Evolutionary conservation across 2,888 invertebrate species (phyloP), one percentile per base, ranked within the genome.

Genomic region (Gasteruption jaculator): DNA sequence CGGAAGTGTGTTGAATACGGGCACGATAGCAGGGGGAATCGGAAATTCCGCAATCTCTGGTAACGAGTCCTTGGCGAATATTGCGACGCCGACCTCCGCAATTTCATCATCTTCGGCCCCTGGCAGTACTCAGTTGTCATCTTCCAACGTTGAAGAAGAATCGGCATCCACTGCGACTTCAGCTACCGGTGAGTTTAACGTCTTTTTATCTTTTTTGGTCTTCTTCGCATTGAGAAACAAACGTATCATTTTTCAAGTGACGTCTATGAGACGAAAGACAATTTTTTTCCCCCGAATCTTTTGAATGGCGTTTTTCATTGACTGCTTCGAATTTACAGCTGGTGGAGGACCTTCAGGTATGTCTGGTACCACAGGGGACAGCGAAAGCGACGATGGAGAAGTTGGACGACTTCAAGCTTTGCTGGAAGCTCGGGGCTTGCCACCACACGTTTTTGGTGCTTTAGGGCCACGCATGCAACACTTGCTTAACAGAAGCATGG

Each of bases 381-480:
- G 83, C 20, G 86, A 86, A 63, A 83, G 85, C 56, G 95, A 95
- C 73, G 94, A 95, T 68, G 90, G 89, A 58, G 95, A 96, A 74
- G 94, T 96, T 67, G 94, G 95, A 25, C 82, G 95, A 34, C 78
- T 96, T 43, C 95, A 96, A 72, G 95, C 95, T 16, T 74, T 96
- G 57, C 77, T 96, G 38, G 96, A 96, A 74, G 91, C 95, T 10
- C 79, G 95, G 53, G 96, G 96, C 18, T 73, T 96, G 54, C 95
- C 96, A n/a, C 94, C 95, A 10, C 95, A 96, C 69, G 78, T 97
- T 47, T 91, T 97, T 60, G 94, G 95, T 22, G 93, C 95, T 2
- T 78, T 97, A 39, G 96, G 92, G 1, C 93, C 96, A 33, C 80
- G 96, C 38, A 92, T 97, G 93, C 95, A 96, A 67, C 94, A 95